Evolutionary conservation across 92 coral and sea anemone genomes (phyloP).

Genomic region (Porites lobata): DNA sequence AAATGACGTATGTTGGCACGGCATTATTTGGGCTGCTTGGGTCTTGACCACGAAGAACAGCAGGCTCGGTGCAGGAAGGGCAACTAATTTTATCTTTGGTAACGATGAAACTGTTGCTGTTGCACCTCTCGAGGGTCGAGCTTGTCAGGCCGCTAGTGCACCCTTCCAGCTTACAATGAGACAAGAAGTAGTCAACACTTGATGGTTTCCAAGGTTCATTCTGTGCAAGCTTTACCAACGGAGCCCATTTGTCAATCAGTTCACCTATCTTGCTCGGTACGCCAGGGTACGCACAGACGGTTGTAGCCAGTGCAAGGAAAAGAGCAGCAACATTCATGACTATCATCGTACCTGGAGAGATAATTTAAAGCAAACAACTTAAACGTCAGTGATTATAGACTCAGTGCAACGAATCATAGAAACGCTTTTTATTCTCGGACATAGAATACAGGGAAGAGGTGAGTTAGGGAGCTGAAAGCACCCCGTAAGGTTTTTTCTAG

Average conservation of each 20-base stretch:
- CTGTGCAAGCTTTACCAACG: constrained; percentile 39
- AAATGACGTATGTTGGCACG: constrained; percentile 43
- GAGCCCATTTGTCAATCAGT: constrained; percentile 6
- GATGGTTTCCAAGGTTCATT: constrained; percentile 3
- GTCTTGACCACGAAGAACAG: constrained; percentile 33
- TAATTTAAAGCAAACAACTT: constrained; percentile 5
- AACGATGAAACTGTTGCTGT: neutral
- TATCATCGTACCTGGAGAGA: constrained; percentile 26
- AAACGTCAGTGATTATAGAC: constrained; percentile 25
- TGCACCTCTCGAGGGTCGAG: neutral
- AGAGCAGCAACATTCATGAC: constrained; percentile 27
- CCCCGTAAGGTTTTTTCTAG: no score
- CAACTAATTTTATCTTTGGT: neutral
- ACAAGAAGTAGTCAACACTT: neutral
- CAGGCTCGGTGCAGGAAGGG: constrained; percentile 26
- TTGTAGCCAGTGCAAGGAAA: constrained; percentile 28
- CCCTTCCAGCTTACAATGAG: neutral
- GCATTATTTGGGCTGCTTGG: neutral
- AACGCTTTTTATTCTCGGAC: neutral
- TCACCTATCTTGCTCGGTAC: neutral
- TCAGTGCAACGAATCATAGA: constrained; percentile 10
- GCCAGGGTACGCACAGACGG: constrained; percentile 3
- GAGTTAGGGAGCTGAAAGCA: no score
- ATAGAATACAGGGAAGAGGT: no score
- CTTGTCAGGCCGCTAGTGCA: neutral